These are phyloP conservation scores for Apistogramma diplotaenia DNA, from an alignment of 2,113 vertebrate genomes.

Conservation along the genomic window DNA sequence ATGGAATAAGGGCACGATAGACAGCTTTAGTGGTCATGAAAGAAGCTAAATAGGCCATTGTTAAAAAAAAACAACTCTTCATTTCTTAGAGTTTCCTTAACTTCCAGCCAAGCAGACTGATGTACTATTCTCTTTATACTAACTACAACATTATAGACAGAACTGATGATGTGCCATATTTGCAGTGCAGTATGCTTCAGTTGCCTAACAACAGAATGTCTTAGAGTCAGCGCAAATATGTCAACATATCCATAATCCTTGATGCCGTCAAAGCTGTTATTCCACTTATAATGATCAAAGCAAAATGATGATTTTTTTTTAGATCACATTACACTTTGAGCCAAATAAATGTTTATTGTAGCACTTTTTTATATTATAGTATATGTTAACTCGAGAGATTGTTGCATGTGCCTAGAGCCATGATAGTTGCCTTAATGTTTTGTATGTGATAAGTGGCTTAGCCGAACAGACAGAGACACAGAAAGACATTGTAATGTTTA, in stretches of 20 bases:
- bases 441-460: background rate
- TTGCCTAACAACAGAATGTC: background rate
- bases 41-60: background rate
- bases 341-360: conserved; percentile 40
- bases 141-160: background rate
- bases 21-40: background rate
- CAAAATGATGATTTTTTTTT: conserved; percentile 18
- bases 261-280: conserved; percentile 6
- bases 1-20: background rate
- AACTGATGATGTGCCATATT: background rate
- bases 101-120: background rate
- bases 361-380: conserved; percentile 52
- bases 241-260: conserved; percentile 37
- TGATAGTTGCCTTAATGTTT: background rate
- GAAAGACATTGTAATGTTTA: background rate
- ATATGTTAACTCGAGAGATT: conserved; percentile 27
- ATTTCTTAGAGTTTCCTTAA: background rate
- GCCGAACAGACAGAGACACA: background rate
- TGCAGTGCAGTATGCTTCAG: background rate
- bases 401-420: background rate
- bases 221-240: background rate
- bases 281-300: conserved; percentile 57
- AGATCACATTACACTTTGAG: conserved; percentile 29
- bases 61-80: background rate
- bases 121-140: background rate